phyloP scores from a whole-genome alignment of 2,888 invertebrate genomes.

The Dione vanillae region DNA sequence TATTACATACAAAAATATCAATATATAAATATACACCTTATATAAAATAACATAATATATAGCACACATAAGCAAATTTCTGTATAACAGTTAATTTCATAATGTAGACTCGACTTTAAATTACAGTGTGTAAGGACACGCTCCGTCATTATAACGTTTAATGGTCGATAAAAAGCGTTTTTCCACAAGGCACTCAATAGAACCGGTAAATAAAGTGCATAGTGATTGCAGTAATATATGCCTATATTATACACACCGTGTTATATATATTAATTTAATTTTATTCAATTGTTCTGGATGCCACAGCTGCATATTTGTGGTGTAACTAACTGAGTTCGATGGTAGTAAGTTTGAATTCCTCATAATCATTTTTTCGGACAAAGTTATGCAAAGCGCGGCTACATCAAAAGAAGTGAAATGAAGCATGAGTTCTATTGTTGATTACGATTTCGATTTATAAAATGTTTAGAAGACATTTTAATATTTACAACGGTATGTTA shows the following conservation, averaged over 20 bases:
- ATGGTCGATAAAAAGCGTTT: constrained; percentile 57
- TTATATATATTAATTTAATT: background rate
- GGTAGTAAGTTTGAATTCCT: background rate
- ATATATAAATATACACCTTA: no score
- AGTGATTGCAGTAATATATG: no score
- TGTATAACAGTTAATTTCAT: constrained; percentile 44
- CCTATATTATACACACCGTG: no score
- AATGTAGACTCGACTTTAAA: constrained; percentile 50
- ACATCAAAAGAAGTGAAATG: no score
- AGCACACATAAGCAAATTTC: constrained; percentile 25
- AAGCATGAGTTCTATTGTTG: background rate
- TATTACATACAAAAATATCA: no score
- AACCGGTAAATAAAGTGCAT: constrained; percentile 29
- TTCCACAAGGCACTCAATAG: constrained; percentile 26
- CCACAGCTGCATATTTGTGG: background rate
- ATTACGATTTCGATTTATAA: background rate
- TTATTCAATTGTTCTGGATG: background rate
- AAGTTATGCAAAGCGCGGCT: no score
- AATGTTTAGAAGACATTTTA: no score
- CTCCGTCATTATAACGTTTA: constrained; percentile 70
- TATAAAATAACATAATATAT: no score
- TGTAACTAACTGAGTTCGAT: background rate
- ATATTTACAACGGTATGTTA: no score
- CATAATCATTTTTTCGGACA: no score
- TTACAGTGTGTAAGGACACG: constrained; percentile 65